Percentiles rank a stretch among this genome's conserved stretches.
phyloP scores from a whole-genome alignment of 37 sponge, comb jelly and placozoan genomes.

The Oscarella lobularis region DNA sequence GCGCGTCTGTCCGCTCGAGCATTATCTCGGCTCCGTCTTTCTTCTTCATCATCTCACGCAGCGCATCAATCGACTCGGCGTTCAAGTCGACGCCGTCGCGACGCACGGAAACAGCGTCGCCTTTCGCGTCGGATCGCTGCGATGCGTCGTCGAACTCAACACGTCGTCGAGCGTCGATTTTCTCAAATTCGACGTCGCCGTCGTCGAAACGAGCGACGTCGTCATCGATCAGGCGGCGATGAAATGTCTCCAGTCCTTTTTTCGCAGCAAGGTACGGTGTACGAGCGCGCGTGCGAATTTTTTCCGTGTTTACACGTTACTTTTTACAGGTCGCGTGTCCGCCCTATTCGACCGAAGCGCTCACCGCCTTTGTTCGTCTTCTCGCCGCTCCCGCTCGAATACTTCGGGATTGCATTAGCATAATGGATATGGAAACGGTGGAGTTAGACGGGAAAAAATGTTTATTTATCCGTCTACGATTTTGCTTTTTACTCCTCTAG shows the following conservation, averaged over 20 bases:
- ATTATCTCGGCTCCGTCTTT: neutral
- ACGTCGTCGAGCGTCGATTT: neutral
- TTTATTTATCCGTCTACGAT: neutral
- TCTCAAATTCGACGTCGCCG: neutral
- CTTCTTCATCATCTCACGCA: neutral
- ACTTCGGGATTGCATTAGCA: conserved; percentile 41
- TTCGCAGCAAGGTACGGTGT: neutral
- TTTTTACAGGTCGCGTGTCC: conserved; percentile 31
- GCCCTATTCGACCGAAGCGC: conserved; percentile 24
- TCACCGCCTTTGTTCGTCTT: conserved; percentile 32
- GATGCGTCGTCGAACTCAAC: neutral
- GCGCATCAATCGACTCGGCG: neutral
- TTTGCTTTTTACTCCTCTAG: too few species aligned
- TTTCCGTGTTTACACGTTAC: neutral
- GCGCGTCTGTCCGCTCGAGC: neutral
- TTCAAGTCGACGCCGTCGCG: neutral
- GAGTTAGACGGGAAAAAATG: too few species aligned
- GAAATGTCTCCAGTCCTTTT: too few species aligned
- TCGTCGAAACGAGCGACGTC: too few species aligned
- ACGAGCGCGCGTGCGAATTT: neutral
- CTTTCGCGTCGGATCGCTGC: neutral
- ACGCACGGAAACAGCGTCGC: neutral
- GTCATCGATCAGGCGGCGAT: too few species aligned
- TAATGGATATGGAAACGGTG: conserved; percentile 52
- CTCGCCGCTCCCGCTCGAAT: conserved; percentile 23